These are phyloP conservation scores for Ferrisia virgata DNA, from an alignment of 2,888 invertebrate genomes.

Conservation along the genomic window DNA sequence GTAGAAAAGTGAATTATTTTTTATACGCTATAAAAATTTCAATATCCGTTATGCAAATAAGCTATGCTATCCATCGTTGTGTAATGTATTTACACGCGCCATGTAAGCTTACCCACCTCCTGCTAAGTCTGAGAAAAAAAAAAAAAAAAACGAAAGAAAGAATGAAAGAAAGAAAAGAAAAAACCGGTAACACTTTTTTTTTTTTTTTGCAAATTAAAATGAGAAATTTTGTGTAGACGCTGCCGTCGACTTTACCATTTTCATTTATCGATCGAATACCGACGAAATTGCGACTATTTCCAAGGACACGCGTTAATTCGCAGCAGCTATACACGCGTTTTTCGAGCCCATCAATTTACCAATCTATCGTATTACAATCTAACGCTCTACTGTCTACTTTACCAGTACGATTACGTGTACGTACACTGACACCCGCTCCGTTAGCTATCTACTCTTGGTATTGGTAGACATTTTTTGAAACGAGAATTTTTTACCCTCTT, in stretches of 20 bases:
- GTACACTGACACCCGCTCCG: too few relatives aligned
- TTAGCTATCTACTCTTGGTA: too few relatives aligned
- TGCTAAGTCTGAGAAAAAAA: not conserved
- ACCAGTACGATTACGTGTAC: not conserved
- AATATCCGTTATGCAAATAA: slow-evolving; percentile 11
- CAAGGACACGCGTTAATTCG: not conserved
- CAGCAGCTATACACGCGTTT: not conserved
- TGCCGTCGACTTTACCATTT: not conserved
- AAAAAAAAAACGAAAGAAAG: too few relatives aligned
- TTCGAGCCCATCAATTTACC: not conserved
- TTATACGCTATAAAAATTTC: not conserved
- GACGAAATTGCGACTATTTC: not conserved
- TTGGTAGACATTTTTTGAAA: not conserved
- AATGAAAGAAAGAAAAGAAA: too few relatives aligned
- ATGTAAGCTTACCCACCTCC: not conserved
- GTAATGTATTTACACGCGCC: not conserved
- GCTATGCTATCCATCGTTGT: not conserved
- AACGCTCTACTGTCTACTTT: not conserved
- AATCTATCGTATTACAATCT: not conserved
- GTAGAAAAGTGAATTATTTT: not conserved
- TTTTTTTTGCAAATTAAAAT: not conserved
- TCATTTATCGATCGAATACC: not conserved
- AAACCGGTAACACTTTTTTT: not conserved
- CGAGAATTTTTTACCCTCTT: not conserved
- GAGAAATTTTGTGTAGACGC: not conserved